phyloP scores from a whole-genome alignment of 2,888 invertebrate genomes.

The Pristionchus fissidentatus region DNA sequence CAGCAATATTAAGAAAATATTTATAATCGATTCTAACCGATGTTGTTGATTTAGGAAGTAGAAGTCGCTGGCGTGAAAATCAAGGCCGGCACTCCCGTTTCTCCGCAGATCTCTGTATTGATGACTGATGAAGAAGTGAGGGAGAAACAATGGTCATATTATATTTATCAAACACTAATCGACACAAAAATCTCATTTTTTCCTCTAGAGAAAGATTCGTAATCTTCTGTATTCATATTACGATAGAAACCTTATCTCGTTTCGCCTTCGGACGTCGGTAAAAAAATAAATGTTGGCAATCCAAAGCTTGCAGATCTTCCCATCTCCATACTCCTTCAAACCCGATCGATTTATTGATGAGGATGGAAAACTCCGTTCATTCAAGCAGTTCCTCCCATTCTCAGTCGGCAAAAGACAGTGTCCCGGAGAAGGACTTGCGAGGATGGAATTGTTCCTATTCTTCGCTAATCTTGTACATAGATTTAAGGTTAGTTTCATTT shows the following conservation, averaged over 20 bases:
- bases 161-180: not conserved
- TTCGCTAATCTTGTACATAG: conserved; percentile 57
- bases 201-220: not conserved
- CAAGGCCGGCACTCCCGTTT: conserved; percentile 53
- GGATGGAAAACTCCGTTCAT: conserved; percentile 45
- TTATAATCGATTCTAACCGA: not conserved
- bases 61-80: conserved; percentile 39
- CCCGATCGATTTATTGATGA: conserved; percentile 53
- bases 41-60: conserved; percentile 14
- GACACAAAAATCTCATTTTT: not conserved
- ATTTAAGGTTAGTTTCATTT: conserved; percentile 52
- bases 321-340: conserved; percentile 53
- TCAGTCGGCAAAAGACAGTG: conserved; percentile 62
- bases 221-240: not conserved
- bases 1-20: not conserved
- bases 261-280: not conserved
- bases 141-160: not conserved
- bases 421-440: conserved; percentile 58
- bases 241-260: not conserved
- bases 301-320: conserved; percentile 58
- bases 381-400: conserved; percentile 54
- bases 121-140: conserved; percentile 54
- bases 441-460: conserved; percentile 58
- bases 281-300: no score
- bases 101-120: conserved; percentile 57